Percentiles rank a stretch among this genome's conserved stretches.
Evolutionary conservation across 2,888 invertebrate species (phyloP).

Genomic region (Harpagoxenus sublaevis): DNA sequence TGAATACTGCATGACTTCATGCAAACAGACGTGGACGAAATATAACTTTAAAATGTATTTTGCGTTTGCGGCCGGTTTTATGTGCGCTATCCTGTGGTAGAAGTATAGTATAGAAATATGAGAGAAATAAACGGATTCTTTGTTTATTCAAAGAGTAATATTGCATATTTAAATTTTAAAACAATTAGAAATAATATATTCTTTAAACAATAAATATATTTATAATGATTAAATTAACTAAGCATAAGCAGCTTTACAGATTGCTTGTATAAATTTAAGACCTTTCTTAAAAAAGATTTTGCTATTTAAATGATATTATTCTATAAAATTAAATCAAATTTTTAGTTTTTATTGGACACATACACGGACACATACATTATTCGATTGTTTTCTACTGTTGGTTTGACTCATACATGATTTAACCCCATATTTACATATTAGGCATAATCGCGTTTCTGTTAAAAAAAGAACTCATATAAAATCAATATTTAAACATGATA

Average conservation of each 20-base stretch:
- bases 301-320: neutral
- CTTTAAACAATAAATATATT: neutral
- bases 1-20: too few relatives aligned
- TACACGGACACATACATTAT: neutral
- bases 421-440: neutral
- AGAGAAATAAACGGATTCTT: too few relatives aligned
- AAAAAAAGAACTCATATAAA: neutral
- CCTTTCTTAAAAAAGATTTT: neutral
- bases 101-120: too few relatives aligned
- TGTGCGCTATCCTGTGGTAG: too few relatives aligned
- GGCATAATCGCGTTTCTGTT: neutral
- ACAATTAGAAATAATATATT: slow-evolving; percentile 9
- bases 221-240: neutral
- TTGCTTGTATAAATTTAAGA: neutral
- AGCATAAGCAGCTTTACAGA: neutral
- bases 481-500: neutral
- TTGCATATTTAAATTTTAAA: neutral
- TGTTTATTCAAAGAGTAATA: too few relatives aligned
- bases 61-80: too few relatives aligned
- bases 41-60: too few relatives aligned
- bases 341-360: neutral
- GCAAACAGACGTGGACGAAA: too few relatives aligned
- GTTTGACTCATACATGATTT: neutral
- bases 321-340: neutral
- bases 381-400: neutral